These are phyloP conservation scores for Sinhomidia bicolor DNA, from an alignment of 2,888 invertebrate genomes.

Conservation along the genomic window DNA sequence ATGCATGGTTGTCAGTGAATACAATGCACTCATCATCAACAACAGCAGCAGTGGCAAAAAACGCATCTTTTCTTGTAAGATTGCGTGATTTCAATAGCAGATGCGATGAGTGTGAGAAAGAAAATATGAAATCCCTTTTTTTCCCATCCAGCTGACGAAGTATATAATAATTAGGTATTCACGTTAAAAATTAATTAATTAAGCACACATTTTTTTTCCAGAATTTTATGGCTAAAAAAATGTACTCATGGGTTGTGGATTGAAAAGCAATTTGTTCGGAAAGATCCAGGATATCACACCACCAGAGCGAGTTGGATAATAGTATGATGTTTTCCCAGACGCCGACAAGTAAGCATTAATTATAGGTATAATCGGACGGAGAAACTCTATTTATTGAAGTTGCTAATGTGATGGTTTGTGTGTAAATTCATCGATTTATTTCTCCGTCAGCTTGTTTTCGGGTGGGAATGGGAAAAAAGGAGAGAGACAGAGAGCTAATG, in stretches of 20 bases:
- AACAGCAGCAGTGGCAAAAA: constrained; percentile 1
- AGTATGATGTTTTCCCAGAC: neutral
- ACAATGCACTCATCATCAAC: neutral
- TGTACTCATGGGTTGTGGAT: neutral
- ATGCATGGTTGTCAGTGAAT: constrained; percentile 45
- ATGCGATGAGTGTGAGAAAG: constrained; percentile 26
- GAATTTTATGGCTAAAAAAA: neutral
- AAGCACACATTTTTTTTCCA: constrained; percentile 19
- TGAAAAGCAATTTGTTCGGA: constrained; percentile 52
- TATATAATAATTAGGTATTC: constrained; percentile 42
- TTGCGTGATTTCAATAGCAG: constrained; percentile 63
- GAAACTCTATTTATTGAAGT: constrained; percentile 2
- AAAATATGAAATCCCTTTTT: neutral
- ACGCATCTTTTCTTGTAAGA: neutral
- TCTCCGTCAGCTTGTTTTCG: constrained; percentile 37
- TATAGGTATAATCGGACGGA: constrained; percentile 1
- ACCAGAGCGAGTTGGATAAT: too few species aligned
- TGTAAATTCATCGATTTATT: constrained; percentile 31
- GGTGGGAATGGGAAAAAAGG: neutral
- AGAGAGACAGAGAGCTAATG: neutral
- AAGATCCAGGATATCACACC: constrained; percentile 1
- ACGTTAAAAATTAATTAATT: constrained; percentile 55
- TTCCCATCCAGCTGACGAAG: neutral
- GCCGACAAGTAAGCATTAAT: constrained; percentile 22
- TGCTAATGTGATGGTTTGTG: constrained; percentile 4